phyloP scores from a whole-genome alignment of 2,113 vertebrate genomes.

The Oxygymnocypris stewartii region DNA sequence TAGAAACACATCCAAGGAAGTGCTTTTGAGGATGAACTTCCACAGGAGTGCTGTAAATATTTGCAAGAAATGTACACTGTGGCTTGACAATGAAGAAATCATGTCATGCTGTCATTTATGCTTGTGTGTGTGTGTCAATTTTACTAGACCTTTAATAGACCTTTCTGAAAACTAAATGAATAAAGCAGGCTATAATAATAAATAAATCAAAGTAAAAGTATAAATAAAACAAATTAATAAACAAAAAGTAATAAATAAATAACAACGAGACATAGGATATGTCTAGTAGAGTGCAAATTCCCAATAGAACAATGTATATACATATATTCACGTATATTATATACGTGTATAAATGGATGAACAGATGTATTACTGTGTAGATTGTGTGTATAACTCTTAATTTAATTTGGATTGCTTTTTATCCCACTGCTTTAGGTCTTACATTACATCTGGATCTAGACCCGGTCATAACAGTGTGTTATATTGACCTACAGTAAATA shows the following conservation, averaged over 20 bases:
- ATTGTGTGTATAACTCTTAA: not conserved
- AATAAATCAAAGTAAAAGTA: not conserved
- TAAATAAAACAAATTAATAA: not conserved
- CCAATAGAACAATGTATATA: too few species aligned
- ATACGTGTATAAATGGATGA: not conserved
- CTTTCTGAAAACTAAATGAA: not conserved
- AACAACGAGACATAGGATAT: too few species aligned
- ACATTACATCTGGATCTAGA: not conserved
- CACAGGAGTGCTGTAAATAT: not conserved
- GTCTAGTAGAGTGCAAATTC: too few species aligned
- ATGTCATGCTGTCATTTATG: not conserved
- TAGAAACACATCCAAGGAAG: not conserved
- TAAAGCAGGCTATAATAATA: too few species aligned
- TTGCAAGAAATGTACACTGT: not conserved
- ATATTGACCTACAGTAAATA: slow-evolving; percentile 3
- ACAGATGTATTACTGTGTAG: not conserved
- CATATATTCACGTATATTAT: too few species aligned
- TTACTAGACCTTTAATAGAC: not conserved
- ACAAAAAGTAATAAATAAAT: too few species aligned
- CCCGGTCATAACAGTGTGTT: not conserved
- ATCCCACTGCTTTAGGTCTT: not conserved
- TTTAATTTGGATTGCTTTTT: not conserved
- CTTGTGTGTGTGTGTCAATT: not conserved
- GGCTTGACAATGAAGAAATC: not conserved
- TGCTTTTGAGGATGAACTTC: slow-evolving; percentile 7